Conservation (phyloP, 2,113 vertebrate species). For the Malurus cyaneus region DNA sequence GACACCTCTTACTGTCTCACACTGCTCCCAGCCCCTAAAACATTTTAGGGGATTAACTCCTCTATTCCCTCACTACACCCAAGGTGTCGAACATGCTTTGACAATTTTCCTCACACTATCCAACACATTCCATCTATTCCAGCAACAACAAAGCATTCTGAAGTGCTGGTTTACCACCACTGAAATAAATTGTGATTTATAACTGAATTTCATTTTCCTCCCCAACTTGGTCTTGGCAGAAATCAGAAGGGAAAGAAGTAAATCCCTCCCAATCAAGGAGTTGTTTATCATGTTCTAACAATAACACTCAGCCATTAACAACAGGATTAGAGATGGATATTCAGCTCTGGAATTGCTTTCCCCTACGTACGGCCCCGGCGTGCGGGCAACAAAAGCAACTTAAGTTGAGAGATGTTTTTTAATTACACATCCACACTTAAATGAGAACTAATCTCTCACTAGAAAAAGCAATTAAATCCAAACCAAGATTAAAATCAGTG, state of each 20-base stretch:
- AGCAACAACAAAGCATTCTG: background rate
- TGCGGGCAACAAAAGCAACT: background rate
- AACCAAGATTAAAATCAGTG: background rate
- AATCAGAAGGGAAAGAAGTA: constrained; percentile 8
- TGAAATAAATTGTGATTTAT: background rate
- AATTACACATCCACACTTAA: constrained; percentile 26
- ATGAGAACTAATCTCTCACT: background rate
- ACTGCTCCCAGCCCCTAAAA: background rate
- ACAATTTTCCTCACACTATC: background rate
- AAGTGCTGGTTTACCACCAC: background rate
- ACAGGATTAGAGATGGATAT: constrained; percentile 6
- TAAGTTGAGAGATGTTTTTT: background rate
- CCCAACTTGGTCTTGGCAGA: background rate
- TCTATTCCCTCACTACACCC: background rate
- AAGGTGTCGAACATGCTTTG: background rate
- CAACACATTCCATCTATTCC: background rate
- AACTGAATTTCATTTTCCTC: background rate
- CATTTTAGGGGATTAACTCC: background rate
- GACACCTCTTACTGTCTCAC: background rate
- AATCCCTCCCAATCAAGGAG: constrained; percentile 28
- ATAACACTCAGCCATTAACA: background rate
- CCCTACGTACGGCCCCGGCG: background rate
- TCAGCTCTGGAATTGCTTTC: constrained; percentile 12
- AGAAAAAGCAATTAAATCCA: background rate
- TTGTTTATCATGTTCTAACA: constrained; percentile 9